Percentiles rank a stretch among this genome's conserved stretches.
phyloP scores from a whole-genome alignment of 1,140 invertebrate species.

The Drosophila azteca region DNA sequence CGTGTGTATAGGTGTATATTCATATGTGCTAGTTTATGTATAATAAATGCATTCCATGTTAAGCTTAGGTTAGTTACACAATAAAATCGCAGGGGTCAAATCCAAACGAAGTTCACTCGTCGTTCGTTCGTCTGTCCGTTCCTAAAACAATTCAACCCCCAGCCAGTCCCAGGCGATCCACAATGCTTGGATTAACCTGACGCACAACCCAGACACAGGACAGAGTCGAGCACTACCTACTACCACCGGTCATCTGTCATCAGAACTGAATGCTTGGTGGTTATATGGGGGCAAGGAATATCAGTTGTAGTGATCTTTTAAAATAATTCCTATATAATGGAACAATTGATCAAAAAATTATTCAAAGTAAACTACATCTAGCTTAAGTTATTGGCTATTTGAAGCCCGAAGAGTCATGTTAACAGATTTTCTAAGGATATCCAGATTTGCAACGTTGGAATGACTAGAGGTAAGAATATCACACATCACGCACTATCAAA shows the following conservation, averaged over 20 bases:
- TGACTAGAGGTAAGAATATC: slow-evolving; percentile 8
- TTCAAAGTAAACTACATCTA: too few relatives aligned
- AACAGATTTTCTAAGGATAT: too few relatives aligned
- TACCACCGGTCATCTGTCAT: neutral
- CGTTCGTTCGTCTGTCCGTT: neutral
- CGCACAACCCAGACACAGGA: slow-evolving; percentile 54
- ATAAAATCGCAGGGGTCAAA: slow-evolving; percentile 48
- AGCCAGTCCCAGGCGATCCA: slow-evolving; percentile 46
- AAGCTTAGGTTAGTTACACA: slow-evolving; percentile 63
- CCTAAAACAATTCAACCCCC: slow-evolving; percentile 28
- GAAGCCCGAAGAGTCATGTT: too few relatives aligned
- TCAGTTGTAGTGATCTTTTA: too few relatives aligned
- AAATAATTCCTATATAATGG: too few relatives aligned
- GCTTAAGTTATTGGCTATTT: too few relatives aligned
- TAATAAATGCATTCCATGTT: slow-evolving; percentile 65
- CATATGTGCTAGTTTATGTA: slow-evolving; percentile 37
- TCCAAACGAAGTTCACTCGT: slow-evolving; percentile 1
- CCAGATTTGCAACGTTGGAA: neutral
- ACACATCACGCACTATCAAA: neutral
- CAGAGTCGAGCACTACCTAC: slow-evolving; percentile 49
- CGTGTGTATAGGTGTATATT: slow-evolving; percentile 12
- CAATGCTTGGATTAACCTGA: slow-evolving; percentile 30
- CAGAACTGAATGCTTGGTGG: slow-evolving; percentile 4
- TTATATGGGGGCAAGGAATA: neutral
- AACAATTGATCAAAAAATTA: too few relatives aligned